These are phyloP conservation scores for Parnassius glacialis DNA, from an alignment of 2,888 invertebrate genomes.

Conservation along the genomic window DNA sequence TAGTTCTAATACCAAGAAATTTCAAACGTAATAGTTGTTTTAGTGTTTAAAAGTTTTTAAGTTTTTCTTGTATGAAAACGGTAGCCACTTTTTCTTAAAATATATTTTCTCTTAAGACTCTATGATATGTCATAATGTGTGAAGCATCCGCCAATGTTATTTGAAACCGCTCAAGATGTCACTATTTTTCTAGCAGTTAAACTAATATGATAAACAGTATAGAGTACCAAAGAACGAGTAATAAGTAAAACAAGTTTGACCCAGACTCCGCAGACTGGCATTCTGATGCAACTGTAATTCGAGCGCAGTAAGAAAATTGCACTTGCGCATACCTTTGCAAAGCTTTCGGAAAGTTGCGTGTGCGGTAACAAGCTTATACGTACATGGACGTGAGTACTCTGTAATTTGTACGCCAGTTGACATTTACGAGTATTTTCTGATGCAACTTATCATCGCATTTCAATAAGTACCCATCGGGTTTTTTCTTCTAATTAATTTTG, in stretches of 20 bases:
- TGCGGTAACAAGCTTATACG: constrained; percentile 4
- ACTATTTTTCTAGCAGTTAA: too few relatives aligned
- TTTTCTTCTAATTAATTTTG: constrained; percentile 10
- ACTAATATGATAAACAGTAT: too few relatives aligned
- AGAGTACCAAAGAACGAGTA: too few relatives aligned
- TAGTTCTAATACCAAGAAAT: too few relatives aligned
- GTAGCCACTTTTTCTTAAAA: too few relatives aligned
- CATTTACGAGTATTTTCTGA: constrained; percentile 35
- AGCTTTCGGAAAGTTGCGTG: constrained; percentile 33
- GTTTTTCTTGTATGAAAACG: too few relatives aligned
- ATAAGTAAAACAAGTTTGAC: background rate
- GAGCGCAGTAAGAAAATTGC: constrained; percentile 37
- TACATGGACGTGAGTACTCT: constrained; percentile 15
- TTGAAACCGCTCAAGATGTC: too few relatives aligned
- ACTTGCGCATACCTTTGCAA: constrained; percentile 23
- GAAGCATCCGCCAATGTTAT: too few relatives aligned
- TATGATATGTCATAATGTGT: too few relatives aligned
- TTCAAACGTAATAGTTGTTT: too few relatives aligned
- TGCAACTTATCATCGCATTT: constrained; percentile 43
- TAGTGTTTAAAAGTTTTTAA: too few relatives aligned
- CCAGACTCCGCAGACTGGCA: constrained; percentile 2
- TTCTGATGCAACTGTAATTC: constrained; percentile 44
- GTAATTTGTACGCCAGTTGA: constrained; percentile 26
- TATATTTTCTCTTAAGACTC: too few relatives aligned
- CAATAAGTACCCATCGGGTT: constrained; percentile 36